Conservation (phyloP, 2,888 invertebrate species). For the Willowsia nigromaculata region DNA sequence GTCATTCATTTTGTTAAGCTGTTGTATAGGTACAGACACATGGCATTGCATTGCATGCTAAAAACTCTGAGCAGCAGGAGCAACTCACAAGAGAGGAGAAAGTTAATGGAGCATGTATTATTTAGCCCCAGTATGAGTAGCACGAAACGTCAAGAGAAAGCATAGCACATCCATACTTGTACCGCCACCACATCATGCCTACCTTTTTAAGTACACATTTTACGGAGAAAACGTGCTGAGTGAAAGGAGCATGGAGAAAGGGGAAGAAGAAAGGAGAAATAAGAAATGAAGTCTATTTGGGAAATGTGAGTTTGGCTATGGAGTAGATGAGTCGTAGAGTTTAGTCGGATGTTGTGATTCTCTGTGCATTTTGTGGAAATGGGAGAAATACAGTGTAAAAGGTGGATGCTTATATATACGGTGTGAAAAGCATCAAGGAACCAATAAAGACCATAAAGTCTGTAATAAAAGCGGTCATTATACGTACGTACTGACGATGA, state of each 20-base stretch:
- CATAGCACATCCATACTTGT: not conserved
- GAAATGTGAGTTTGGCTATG: not conserved
- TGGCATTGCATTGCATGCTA: not conserved
- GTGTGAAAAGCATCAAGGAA: constrained; percentile 37
- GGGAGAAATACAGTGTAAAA: not conserved
- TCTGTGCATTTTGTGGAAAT: not conserved
- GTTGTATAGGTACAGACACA: not conserved
- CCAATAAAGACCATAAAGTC: constrained; percentile 42
- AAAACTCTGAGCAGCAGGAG: not conserved
- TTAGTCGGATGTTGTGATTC: not conserved
- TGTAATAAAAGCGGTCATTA: constrained; percentile 48
- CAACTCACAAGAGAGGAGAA: not conserved
- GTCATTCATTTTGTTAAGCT: constrained; percentile 26
- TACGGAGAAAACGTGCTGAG: constrained; percentile 4
- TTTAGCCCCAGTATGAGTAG: not conserved
- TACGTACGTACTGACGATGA: not conserved
- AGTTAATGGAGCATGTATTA: constrained; percentile 38
- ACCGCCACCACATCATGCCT: not conserved
- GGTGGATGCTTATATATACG: not conserved
- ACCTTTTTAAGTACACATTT: not conserved
- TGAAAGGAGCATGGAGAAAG: not conserved
- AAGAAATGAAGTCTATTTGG: not conserved
- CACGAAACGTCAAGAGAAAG: not conserved
- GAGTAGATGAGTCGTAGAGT: not conserved
- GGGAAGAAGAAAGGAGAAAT: not conserved